These are phyloP conservation scores for Emydoidea blandingii DNA, from an alignment of 2,797 vertebrate genomes.

Conservation along the genomic window DNA sequence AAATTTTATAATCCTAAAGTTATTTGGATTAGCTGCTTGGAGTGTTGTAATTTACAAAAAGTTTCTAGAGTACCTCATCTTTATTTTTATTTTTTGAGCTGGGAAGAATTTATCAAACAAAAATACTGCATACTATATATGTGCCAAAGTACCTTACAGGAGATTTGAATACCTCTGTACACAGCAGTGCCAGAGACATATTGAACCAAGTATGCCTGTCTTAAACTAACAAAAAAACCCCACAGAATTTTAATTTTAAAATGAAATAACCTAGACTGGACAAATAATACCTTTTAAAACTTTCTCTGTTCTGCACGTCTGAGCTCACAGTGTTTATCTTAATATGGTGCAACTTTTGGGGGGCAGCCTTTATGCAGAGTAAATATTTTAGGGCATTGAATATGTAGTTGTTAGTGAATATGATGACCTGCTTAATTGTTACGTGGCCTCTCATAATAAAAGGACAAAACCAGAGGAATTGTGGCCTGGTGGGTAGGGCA, in stretches of 20 bases:
- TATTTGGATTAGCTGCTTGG: constrained; percentile 56
- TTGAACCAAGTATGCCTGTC: constrained; percentile 44
- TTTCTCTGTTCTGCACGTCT: background rate
- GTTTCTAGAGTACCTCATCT: constrained; percentile 10
- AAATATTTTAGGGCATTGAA: background rate
- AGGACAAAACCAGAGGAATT: background rate
- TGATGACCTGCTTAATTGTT: background rate
- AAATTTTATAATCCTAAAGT: constrained; percentile 57
- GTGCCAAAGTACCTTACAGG: constrained; percentile 49
- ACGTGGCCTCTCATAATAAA: background rate
- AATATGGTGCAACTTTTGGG: background rate
- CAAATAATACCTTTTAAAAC: background rate
- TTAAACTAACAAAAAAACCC: constrained; percentile 10
- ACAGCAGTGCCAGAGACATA: constrained; percentile 28
- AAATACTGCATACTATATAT: background rate
- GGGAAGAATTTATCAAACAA: constrained; percentile 30
- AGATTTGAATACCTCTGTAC: constrained; percentile 54
- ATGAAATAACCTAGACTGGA: background rate
- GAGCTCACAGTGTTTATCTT: background rate
- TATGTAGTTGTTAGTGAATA: background rate
- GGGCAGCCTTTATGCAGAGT: background rate
- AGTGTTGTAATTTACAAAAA: constrained; percentile 51
- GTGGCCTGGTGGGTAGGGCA: background rate
- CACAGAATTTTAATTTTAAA: background rate
- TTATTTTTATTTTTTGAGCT: background rate